These are phyloP conservation scores for Drosophila nikananu DNA, from an alignment of 1,140 invertebrate genomes.

Conservation along the genomic window DNA sequence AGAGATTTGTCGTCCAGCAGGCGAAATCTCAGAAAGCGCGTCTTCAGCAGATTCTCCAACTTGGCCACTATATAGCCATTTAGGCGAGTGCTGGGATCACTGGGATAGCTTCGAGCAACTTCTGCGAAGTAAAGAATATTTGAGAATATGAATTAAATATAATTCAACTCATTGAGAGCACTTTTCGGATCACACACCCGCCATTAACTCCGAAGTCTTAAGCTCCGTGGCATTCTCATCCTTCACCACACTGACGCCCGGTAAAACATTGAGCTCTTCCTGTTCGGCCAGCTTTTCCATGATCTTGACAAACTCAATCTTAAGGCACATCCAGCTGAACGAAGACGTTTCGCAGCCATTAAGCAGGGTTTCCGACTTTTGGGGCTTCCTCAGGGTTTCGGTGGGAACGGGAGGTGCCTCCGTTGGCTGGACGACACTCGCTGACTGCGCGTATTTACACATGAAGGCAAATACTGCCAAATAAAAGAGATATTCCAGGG, in stretches of 20 bases:
- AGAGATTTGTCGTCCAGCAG: constrained; percentile 88
- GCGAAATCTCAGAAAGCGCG: constrained; percentile 90
- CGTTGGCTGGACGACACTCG: constrained; percentile 60
- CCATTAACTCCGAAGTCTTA: constrained; percentile 88
- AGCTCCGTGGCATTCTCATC: constrained; percentile 87
- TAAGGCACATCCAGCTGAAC: constrained; percentile 91
- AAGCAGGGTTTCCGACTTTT: constrained; percentile 23
- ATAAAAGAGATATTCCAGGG: constrained; percentile 77
- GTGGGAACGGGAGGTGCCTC: constrained; percentile 22
- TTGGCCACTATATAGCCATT: constrained; percentile 91
- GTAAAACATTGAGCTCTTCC: constrained; percentile 86
- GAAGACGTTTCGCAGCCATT: constrained; percentile 88
- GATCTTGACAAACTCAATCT: constrained; percentile 92
- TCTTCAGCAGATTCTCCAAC: constrained; percentile 89
- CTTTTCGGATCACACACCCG: constrained; percentile 52
- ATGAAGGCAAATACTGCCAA: constrained; percentile 70
- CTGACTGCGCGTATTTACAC: constrained; percentile 66
- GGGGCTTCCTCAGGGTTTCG: constrained; percentile 46
- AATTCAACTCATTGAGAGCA: not conserved
- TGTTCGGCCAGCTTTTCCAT: constrained; percentile 89
- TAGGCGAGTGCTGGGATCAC: constrained; percentile 91
- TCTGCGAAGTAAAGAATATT: constrained; percentile 85
- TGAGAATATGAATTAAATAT: not conserved
- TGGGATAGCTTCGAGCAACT: constrained; percentile 90
- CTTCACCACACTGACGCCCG: constrained; percentile 90